Conservation (phyloP, 2,888 invertebrate genomes). For the Drosophila diplacantha region DNA sequence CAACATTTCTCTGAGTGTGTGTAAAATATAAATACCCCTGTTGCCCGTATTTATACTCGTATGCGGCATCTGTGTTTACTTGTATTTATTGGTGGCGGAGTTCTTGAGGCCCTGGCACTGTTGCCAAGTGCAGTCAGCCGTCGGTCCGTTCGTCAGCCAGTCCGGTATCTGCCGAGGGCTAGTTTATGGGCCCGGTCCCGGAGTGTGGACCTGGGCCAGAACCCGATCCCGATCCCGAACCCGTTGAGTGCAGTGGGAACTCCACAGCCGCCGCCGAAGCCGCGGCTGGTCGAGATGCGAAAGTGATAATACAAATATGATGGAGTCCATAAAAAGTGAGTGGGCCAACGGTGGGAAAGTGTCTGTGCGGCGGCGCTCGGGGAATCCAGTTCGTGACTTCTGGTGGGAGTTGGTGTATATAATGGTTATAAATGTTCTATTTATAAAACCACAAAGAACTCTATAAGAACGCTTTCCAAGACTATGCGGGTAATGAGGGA, state of each 20-base stretch:
- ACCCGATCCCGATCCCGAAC: conserved; percentile 9
- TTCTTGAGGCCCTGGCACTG: conserved; percentile 31
- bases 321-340: conserved; percentile 40
- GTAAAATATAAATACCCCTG: conserved; percentile 28
- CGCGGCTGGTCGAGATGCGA: conserved; percentile 30
- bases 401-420: conserved; percentile 19
- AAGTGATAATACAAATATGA: conserved; percentile 41
- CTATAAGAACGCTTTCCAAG: background rate
- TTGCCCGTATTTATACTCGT: conserved; percentile 29
- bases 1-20: background rate
- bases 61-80: conserved; percentile 35
- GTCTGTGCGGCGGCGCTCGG: conserved; percentile 13
- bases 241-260: conserved; percentile 35
- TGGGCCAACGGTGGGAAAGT: conserved; percentile 40
- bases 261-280: conserved; percentile 25
- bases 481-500: background rate
- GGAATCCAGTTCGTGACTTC: conserved; percentile 26
- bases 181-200: conserved; percentile 42
- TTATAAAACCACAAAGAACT: conserved; percentile 7
- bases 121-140: conserved; percentile 44
- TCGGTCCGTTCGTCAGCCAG: conserved; percentile 8
- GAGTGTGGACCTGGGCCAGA: conserved; percentile 17
- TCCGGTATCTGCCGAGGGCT: conserved; percentile 37
- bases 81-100: conserved; percentile 37
- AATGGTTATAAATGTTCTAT: conserved; percentile 19